Percentiles rank a stretch among this genome's conserved stretches.
Conservation (phyloP, 2,888 invertebrate genomes). For the Pyrocoelia pectoralis region DNA sequence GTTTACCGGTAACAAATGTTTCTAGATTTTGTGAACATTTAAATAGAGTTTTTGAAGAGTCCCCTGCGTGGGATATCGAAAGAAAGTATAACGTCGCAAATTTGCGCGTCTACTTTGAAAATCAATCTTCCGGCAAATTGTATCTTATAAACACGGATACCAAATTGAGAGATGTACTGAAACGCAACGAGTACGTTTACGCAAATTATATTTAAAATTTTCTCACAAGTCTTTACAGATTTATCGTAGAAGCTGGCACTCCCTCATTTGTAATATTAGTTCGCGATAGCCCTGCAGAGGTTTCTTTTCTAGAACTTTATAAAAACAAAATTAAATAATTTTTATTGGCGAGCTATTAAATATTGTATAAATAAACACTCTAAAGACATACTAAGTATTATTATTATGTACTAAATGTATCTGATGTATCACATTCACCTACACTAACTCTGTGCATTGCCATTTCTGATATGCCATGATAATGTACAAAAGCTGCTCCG, state of each 20-base stretch:
- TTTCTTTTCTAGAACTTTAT: conserved; percentile 23
- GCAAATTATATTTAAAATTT: conserved; percentile 16
- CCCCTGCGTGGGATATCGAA: conserved; percentile 75
- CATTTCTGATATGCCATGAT: conserved; percentile 97
- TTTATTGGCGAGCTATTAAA: not conserved
- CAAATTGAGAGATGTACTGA: conserved; percentile 1
- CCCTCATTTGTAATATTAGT: conserved; percentile 72
- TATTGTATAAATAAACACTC: not conserved
- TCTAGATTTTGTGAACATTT: conserved; percentile 68
- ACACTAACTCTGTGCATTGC: conserved; percentile 92
- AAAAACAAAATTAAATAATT: not conserved
- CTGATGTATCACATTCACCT: conserved; percentile 73
- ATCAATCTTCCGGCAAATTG: conserved; percentile 46
- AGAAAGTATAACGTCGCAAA: conserved; percentile 68
- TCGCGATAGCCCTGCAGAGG: conserved; percentile 65
- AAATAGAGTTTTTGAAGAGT: conserved; percentile 72
- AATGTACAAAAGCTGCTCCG: conserved; percentile 98
- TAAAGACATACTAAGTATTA: no score
- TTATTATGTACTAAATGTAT: not conserved
- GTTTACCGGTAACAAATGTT: not conserved
- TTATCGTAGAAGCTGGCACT: conserved; percentile 69
- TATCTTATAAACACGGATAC: not conserved
- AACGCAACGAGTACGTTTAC: conserved; percentile 15
- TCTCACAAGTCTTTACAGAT: conserved; percentile 57
- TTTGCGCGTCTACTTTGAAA: conserved; percentile 79